Evolutionary conservation across 1,140 invertebrate genomes (phyloP), one percentile per base, ranked within the genome.

Genomic region (Trialeurodes vaporariorum): DNA sequence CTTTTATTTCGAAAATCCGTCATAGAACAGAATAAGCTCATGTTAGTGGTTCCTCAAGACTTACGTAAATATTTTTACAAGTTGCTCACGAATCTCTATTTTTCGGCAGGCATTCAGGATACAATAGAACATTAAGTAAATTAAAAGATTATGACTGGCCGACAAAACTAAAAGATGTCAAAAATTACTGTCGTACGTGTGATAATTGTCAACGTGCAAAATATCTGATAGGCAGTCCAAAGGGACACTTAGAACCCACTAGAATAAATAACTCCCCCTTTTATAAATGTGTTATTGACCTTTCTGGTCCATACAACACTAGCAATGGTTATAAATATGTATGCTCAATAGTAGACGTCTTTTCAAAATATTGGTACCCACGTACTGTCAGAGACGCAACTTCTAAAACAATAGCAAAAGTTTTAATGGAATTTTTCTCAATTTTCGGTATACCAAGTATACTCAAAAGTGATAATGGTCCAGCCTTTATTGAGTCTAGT

Each of bases 361-460:
- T 9, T 17, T 9, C n/a, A n/a, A 49, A 49, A 49, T 49, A 9
- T 49, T 49, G 34, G 34, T 9, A 9, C 17, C 5, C 34, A 17
- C 34, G 34, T 9, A 5, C 34, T 9, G 17, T 49, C 17, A 49
- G 34, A 49, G 34, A 49, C 17, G 17, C 5, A 5, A 49, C 34
- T 5, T 5, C 34, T 17, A 49, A 49, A 5, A 49, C 34, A 9
- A 17, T 49, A 9, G 34, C 34, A 5, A 49, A 49, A 49, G 5
- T 49, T 49, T 17, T 49, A 9, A 9, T 49, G 27, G 22, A 61
- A 12, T 65, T 71, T 25, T 71, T 71, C 65, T 1, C 23, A n/a
- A n/a, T n/a, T n/a, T n/a, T n/a, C n/a, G n/a, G n/a, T n/a, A n/a
- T n/a, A n/a, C n/a, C n/a, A n/a, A n/a, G n/a, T n/a, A n/a, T n/a